Evolutionary conservation across 1,140 invertebrate species (phyloP).

Genomic region (Hormaphis cornu): DNA sequence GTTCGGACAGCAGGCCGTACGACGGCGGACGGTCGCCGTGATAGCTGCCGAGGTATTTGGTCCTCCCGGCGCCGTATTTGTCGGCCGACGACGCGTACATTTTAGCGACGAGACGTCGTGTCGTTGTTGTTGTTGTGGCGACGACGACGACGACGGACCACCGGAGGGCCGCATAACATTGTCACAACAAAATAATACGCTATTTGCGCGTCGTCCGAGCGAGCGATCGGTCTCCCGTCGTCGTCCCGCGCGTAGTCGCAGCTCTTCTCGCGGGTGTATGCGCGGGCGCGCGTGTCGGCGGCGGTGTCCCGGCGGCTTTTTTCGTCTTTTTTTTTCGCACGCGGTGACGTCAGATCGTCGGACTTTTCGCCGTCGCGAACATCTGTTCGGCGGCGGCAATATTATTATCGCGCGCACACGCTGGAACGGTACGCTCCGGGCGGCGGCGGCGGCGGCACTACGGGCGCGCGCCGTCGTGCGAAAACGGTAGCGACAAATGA

Average conservation of each 20-base stretch:
- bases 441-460: too few species aligned
- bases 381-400: not conserved
- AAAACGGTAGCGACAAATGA: not conserved
- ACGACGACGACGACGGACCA: not conserved
- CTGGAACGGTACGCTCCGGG: too few species aligned
- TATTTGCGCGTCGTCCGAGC: too few species aligned
- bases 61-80: conserved; percentile 7
- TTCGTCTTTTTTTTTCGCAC: not conserved
- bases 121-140: too few species aligned
- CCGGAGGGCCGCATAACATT: not conserved
- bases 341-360: not conserved
- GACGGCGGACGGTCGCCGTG: not conserved
- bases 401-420: not conserved
- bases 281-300: not conserved
- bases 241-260: not conserved
- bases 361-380: not conserved
- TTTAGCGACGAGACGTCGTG: not conserved
- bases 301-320: not conserved
- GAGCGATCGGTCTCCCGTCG: conserved; percentile 1
- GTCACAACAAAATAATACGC: too few species aligned
- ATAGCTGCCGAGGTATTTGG: not conserved
- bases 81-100: conserved; percentile 15
- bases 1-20: conserved; percentile 5
- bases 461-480: not conserved
- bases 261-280: not conserved